Evolutionary conservation across 2,888 invertebrate species (phyloP), one percentile per base, ranked within the genome.

Genomic region (Julus scanicus): DNA sequence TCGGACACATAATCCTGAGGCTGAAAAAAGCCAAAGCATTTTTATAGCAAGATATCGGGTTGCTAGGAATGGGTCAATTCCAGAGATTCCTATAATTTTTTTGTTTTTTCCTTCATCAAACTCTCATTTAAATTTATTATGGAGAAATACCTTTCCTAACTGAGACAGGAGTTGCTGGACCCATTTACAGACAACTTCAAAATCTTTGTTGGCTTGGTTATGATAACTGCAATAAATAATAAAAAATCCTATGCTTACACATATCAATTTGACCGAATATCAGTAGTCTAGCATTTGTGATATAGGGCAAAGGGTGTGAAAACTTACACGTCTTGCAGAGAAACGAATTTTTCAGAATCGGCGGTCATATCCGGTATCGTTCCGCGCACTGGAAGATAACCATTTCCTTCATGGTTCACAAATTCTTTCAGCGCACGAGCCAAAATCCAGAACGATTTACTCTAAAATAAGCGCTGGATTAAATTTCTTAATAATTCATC

Each of bases 301-400:
- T 86, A 29, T 29, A 29, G 29, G 29, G 20, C 20, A 2, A 37
- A 17, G 48, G 44, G 8, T 44, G 9, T 2, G n/a, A 39, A 37
- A 84, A 90, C 93, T 92, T 93, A 95, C 92, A 98, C 94, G 92
- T 96, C 97, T 92, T 98, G 98, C 88, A 99, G 94, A 89, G 95
- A 94, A 85, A 99, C 95, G 92, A 97, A 99, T 90, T 97, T 95
- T 89, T 95, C 95, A 5, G 98, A 98, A 90, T 98, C 98, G 1
- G 98, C 96, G 4, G 97, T 97, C 99, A 99, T 99, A 91, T 99
- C 99, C 2, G 99, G 99, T 84, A 99, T 93, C 11, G 95, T 94
- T 39, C 99, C 99, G 91, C 96, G 94, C 6, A 99, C 92, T 8
- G 99, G 99, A 39, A 99, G 93, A 89, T 94, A 90, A 71, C 89